These are phyloP conservation scores for Byasa hedistus DNA, from an alignment of 2,888 invertebrate species.

Conservation along the genomic window DNA sequence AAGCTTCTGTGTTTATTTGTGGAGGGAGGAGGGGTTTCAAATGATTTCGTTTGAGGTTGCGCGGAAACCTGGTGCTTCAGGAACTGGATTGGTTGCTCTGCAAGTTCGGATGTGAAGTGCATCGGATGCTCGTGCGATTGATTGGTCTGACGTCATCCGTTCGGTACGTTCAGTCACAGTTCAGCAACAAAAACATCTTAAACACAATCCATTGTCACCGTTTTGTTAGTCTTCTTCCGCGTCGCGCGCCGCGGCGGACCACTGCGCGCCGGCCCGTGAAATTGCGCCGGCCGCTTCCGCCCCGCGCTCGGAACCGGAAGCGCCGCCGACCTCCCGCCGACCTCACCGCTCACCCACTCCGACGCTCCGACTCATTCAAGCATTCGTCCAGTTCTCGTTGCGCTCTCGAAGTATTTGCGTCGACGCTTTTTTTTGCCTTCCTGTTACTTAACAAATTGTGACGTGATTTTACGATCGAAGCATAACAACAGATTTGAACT, in stretches of 20 bases:
- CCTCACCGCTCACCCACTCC: slow-evolving; percentile 7
- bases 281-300: slow-evolving; percentile 15
- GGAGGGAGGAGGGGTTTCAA: too few relatives aligned
- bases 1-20: too few relatives aligned
- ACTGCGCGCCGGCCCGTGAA: slow-evolving; percentile 1
- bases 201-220: too few relatives aligned
- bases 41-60: too few relatives aligned
- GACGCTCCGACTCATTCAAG: neutral
- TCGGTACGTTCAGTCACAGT: too few relatives aligned
- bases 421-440: neutral
- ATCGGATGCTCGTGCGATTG: too few relatives aligned
- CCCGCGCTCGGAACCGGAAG: slow-evolving; percentile 21
- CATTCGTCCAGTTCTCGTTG: neutral
- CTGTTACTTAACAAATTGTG: neutral
- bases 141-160: too few relatives aligned
- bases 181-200: too few relatives aligned
- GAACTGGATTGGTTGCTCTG: too few relatives aligned
- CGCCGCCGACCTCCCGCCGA: neutral
- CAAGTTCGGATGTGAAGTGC: too few relatives aligned
- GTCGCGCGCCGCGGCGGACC: neutral
- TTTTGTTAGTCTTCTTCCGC: neutral
- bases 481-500: too few relatives aligned
- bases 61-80: too few relatives aligned
- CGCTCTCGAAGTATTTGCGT: neutral
- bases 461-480: neutral